Conservation (phyloP, 2,113 vertebrate genomes). For the Seriola aureovittata region DNA sequence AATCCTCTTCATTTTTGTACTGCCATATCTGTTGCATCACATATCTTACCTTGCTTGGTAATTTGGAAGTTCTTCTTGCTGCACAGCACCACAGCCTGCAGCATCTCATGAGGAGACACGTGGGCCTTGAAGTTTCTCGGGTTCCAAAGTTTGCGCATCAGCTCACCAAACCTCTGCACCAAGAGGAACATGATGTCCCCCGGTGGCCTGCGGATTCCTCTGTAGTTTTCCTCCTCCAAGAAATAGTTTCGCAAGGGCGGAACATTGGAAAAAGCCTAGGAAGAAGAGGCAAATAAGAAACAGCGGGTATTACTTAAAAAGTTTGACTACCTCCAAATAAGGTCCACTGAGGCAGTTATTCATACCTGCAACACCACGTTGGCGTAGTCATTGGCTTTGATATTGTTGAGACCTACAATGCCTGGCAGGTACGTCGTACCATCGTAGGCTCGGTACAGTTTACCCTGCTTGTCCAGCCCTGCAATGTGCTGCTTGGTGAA, state of each 20-base stretch:
- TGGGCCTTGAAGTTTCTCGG: slow-evolving; percentile 98
- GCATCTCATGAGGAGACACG: slow-evolving; percentile 98
- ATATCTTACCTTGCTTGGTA: slow-evolving; percentile 92
- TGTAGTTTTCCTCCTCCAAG: slow-evolving; percentile 96
- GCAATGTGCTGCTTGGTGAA: slow-evolving; percentile 94
- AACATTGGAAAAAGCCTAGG: slow-evolving; percentile 95
- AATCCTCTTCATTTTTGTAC: background rate
- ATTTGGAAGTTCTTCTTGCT: slow-evolving; percentile 99
- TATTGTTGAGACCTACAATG: slow-evolving; percentile 98
- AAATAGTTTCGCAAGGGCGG: slow-evolving; percentile 97
- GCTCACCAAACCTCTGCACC: slow-evolving; percentile 97
- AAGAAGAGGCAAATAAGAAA: background rate
- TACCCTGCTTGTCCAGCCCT: slow-evolving; percentile 95
- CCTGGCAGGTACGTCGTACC: slow-evolving; percentile 98
- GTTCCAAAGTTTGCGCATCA: slow-evolving; percentile 99
- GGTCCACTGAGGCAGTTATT: background rate
- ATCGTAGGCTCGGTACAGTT: slow-evolving; percentile 94
- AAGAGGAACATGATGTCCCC: slow-evolving; percentile 98
- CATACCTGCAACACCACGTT: slow-evolving; percentile 96
- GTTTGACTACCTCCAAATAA: background rate
- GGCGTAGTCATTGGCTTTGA: slow-evolving; percentile 98
- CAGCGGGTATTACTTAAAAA: background rate
- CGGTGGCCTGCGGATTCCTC: slow-evolving; percentile 90
- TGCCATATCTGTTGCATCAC: background rate
- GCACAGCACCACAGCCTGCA: slow-evolving; percentile 97